Conservation (phyloP, 2,797 vertebrate genomes). For the Melanotaenia parkinsoni region DNA sequence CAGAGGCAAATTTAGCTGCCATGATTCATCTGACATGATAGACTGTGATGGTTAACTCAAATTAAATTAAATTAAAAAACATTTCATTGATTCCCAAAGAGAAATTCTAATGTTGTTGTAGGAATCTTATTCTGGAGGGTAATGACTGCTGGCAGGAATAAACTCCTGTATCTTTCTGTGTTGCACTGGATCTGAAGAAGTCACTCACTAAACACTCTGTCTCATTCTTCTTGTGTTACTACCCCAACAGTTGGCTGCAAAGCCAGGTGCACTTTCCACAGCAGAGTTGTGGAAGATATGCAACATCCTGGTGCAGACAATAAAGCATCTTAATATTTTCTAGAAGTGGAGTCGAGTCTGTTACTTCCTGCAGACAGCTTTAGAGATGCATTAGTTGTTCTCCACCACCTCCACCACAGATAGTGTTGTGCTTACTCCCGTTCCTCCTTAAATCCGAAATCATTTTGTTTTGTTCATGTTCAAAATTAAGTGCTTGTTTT, state of each 20-base stretch:
- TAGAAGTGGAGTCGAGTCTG: neutral
- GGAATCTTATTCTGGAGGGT: neutral
- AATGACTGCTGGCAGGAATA: neutral
- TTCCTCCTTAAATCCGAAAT: neutral
- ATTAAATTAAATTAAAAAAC: neutral
- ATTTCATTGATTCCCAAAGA: neutral
- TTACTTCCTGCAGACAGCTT: too few relatives aligned
- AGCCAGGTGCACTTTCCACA: too few relatives aligned
- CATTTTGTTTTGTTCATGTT: neutral
- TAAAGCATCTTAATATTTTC: neutral
- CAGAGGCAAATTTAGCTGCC: conserved; percentile 12
- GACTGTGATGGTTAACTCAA: neutral
- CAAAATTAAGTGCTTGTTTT: neutral
- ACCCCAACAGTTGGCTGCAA: too few relatives aligned
- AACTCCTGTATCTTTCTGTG: too few relatives aligned
- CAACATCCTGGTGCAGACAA: neutral
- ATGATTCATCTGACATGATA: neutral
- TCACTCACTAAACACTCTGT: neutral
- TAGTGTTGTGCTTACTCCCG: too few relatives aligned
- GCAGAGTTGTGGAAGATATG: too few relatives aligned
- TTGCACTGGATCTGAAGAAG: neutral
- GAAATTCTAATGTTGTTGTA: neutral
- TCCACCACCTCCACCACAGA: neutral
- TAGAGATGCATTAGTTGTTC: neutral
- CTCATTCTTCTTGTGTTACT: too few relatives aligned